phyloP scores from a whole-genome alignment of 2,888 invertebrate species.

The Hydroisotoma schaefferi region DNA sequence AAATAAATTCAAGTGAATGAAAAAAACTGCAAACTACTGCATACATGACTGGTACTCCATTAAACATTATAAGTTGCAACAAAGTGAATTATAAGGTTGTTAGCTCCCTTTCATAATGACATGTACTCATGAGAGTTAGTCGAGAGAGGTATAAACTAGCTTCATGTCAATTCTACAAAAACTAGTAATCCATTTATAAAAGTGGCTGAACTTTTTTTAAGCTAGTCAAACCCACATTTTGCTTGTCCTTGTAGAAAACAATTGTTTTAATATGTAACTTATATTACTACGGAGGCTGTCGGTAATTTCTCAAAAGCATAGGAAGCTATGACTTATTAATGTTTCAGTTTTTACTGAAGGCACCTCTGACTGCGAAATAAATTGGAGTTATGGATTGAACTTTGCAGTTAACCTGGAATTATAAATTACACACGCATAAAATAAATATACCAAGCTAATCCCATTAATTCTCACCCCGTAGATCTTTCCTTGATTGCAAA shows the following conservation, averaged over 20 bases:
- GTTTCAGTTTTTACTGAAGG: too few species aligned
- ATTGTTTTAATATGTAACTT: too few species aligned
- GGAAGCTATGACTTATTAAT: slow-evolving; percentile 1
- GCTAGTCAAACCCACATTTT: slow-evolving; percentile 11
- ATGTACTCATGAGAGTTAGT: too few species aligned
- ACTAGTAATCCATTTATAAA: slow-evolving; percentile 16
- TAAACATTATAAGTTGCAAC: too few species aligned
- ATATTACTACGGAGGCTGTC: too few species aligned
- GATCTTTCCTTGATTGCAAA: too few species aligned
- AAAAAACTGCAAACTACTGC: background rate
- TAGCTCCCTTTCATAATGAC: slow-evolving; percentile 11
- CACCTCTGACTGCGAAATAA: background rate
- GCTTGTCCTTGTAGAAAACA: too few species aligned
- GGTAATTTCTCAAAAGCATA: too few species aligned
- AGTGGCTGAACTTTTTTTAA: background rate
- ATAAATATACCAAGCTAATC: too few species aligned
- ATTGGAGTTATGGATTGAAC: slow-evolving; percentile 10
- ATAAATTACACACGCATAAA: slow-evolving; percentile 10
- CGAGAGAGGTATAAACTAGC: slow-evolving; percentile 13
- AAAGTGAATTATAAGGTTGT: slow-evolving; percentile 16
- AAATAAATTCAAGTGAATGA: slow-evolving; percentile 7
- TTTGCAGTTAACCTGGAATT: slow-evolving; percentile 11
- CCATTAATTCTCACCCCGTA: background rate
- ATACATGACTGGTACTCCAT: too few species aligned
- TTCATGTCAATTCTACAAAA: slow-evolving; percentile 15